phyloP scores from a whole-genome alignment of 2,797 vertebrate species.

The Spondyliosoma cantharus region DNA sequence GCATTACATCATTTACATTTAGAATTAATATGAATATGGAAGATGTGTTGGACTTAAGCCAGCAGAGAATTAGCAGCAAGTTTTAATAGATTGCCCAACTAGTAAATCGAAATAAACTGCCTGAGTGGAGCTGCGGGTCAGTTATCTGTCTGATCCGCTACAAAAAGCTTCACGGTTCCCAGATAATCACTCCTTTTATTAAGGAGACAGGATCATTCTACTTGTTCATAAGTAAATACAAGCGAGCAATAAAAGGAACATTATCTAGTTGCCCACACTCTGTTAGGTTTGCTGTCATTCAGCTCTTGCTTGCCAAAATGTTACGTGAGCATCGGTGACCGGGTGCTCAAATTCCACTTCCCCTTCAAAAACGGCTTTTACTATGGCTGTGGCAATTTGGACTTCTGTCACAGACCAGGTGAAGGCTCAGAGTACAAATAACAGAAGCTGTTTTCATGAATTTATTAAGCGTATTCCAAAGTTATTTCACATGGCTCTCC shows the following conservation, averaged over 20 bases:
- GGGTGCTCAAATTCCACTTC: not conserved
- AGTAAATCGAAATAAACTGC: conserved; percentile 44
- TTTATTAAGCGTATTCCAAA: conserved; percentile 17
- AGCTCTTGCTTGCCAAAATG: conserved; percentile 29
- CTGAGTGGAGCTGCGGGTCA: conserved; percentile 31
- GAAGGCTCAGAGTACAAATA: conserved; percentile 5
- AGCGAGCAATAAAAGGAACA: conserved; percentile 38
- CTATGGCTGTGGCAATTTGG: no score
- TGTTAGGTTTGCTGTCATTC: conserved; percentile 29
- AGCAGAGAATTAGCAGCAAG: conserved; percentile 5
- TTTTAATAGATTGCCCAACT: conserved; percentile 36
- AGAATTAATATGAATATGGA: conserved; percentile 29
- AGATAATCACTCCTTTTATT: conserved; percentile 14
- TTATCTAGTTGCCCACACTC: conserved; percentile 19
- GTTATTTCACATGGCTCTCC: conserved; percentile 8
- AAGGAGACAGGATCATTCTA: conserved; percentile 1
- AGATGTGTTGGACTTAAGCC: conserved; percentile 19
- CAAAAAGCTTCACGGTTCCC: conserved; percentile 45
- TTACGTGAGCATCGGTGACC: conserved; percentile 7
- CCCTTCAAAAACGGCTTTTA: conserved; percentile 11
- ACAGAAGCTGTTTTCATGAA: conserved; percentile 15
- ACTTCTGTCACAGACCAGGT: not conserved
- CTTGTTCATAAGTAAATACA: conserved; percentile 24
- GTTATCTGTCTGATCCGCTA: conserved; percentile 45
- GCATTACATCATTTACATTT: conserved; percentile 46